phyloP scores from a whole-genome alignment of 2,888 invertebrate genomes.

The Euplexia lucipara region DNA sequence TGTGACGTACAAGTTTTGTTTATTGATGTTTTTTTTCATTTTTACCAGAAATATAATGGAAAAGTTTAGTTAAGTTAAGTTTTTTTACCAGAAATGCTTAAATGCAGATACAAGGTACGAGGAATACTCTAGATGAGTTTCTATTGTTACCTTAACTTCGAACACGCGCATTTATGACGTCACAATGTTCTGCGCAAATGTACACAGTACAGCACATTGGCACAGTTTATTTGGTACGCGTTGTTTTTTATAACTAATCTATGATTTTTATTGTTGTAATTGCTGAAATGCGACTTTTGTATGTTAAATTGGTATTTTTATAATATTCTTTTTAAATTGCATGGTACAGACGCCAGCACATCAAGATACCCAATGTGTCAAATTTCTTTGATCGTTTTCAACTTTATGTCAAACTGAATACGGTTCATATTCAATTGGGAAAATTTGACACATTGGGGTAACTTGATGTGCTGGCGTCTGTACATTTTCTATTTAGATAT shows the following conservation, averaged over 20 bases:
- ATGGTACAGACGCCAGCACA: too few species aligned
- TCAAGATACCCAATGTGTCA: too few species aligned
- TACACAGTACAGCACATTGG: too few species aligned
- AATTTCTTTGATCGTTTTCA: too few species aligned
- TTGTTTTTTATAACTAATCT: not conserved
- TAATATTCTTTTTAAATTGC: conserved; percentile 38
- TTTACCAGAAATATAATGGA: not conserved
- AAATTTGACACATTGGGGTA: too few species aligned
- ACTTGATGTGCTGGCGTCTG: too few species aligned
- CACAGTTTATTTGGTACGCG: not conserved
- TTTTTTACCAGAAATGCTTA: too few species aligned
- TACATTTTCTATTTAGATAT: conserved; percentile 29
- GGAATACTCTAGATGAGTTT: not conserved
- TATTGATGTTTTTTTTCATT: not conserved
- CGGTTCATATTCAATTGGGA: too few species aligned
- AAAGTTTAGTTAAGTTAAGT: too few species aligned
- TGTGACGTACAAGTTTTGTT: not conserved
- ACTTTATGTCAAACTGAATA: too few species aligned
- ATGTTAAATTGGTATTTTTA: conserved; percentile 31
- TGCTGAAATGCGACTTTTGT: conserved; percentile 37
- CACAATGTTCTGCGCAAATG: not conserved
- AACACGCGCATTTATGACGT: too few species aligned
- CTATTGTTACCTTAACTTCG: not conserved
- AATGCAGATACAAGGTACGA: not conserved
- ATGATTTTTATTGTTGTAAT: not conserved